Evolutionary conservation across 1,140 invertebrate genomes (phyloP), one percentile per base, ranked within the genome.

Genomic region (Lysiphlebus fabarum): DNA sequence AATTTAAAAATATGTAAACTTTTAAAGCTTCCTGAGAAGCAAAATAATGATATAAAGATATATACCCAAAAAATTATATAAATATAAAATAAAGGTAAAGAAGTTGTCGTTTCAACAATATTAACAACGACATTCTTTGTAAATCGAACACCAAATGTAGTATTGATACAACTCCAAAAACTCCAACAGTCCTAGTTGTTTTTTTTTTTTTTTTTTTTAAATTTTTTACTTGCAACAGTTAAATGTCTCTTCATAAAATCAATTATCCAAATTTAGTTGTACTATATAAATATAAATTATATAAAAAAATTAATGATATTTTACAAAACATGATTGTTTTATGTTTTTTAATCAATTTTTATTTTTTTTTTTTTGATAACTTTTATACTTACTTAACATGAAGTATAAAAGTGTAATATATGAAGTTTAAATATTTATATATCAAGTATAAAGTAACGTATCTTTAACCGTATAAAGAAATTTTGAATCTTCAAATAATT

Each of bases 161-260:
- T 41, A 12, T 36, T 26, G 34, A 12, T 53, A 26, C 37, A 34
- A 14, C 14, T 55, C 45, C 49, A 51, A 36, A 51, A 48, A 26
- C 4, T 51, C n/a, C 48, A n/a, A 44, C 54, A 26, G 56, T 54
- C 58, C n/a, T 51, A 38, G 49, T 37, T 51, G 11, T 56, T 57
- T 56, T 42, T 56, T 51, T 53, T 53, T n/a, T n/a, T 48, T 14
- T 48, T 42, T 50, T 48, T 43, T 33, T 49, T 59, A 53, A 56
- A 26, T 26, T 26, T 26, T 26, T 26, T 26, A 1, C 17, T 26
- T n/a, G n/a, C 17, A 26, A 26, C 17, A 26, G 17, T 26, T 26
- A 26, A 26, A 26, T 26, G 55, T 47, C 50, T 58, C 48, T 68
- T 67, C 65, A 67, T 65, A 65, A 67, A 68, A 68, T 68, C 65